phyloP scores from a whole-genome alignment of 2,888 invertebrate genomes.

The Melolontha melolontha region DNA sequence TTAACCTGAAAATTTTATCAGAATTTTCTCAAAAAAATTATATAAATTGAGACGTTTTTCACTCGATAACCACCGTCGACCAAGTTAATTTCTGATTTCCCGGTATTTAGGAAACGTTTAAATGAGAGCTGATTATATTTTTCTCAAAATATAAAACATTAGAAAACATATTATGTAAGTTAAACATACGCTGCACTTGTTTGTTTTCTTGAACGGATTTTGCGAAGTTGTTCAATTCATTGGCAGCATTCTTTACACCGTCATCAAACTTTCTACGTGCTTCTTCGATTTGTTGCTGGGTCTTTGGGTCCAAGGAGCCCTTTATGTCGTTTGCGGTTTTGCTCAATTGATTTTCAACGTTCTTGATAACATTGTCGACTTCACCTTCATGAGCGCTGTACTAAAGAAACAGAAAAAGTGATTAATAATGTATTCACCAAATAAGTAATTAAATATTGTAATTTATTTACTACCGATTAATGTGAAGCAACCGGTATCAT shows the following conservation, averaged over 20 bases:
- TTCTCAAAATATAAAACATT: too few species aligned
- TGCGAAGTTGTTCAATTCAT: slow-evolving; percentile 58
- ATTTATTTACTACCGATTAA: slow-evolving; percentile 7
- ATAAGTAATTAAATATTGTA: neutral
- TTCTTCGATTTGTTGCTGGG: slow-evolving; percentile 58
- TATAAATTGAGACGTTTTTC: too few species aligned
- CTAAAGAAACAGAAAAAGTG: slow-evolving; percentile 35
- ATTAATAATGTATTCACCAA: neutral
- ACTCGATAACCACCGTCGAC: too few species aligned
- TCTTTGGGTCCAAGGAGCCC: slow-evolving; percentile 58
- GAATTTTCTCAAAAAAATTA: too few species aligned
- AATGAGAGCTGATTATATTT: too few species aligned
- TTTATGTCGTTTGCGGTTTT: slow-evolving; percentile 55
- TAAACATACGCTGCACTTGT: slow-evolving; percentile 57
- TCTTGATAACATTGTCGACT: slow-evolving; percentile 56
- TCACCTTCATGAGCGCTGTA: slow-evolving; percentile 52
- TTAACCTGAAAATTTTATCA: too few species aligned
- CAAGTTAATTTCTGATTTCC: too few species aligned
- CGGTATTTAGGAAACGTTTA: too few species aligned
- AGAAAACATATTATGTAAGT: too few species aligned
- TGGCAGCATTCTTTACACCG: slow-evolving; percentile 56
- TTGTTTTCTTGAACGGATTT: slow-evolving; percentile 56
- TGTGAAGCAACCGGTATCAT: too few species aligned
- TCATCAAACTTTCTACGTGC: slow-evolving; percentile 58
- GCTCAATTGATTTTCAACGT: slow-evolving; percentile 56